phyloP scores from a whole-genome alignment of 2,888 invertebrate genomes.

The Zelleria hepariella region DNA sequence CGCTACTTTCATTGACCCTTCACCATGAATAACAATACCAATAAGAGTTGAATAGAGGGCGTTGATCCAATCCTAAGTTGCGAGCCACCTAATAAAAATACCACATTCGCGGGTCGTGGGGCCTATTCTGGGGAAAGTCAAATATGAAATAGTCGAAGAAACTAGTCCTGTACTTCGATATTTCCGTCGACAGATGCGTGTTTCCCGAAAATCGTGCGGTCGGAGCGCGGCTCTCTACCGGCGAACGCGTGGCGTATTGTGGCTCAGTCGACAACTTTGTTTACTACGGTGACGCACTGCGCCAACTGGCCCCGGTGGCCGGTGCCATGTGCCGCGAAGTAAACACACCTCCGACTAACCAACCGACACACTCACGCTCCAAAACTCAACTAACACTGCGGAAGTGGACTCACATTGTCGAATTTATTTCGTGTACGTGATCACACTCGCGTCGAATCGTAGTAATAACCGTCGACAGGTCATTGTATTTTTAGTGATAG shows the following conservation, averaged over 20 bases:
- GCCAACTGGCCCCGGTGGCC: constrained; percentile 25
- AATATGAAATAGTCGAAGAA: too few relatives aligned
- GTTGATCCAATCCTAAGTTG: neutral
- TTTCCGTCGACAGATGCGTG: too few relatives aligned
- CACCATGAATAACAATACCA: neutral
- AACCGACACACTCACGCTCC: constrained; percentile 28
- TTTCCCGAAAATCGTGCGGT: too few relatives aligned
- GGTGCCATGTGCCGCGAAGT: constrained; percentile 36
- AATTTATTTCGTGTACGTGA: neutral
- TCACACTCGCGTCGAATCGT: constrained; percentile 21
- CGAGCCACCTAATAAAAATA: neutral
- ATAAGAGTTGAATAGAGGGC: neutral
- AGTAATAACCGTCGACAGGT: constrained; percentile 27
- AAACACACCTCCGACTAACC: constrained; percentile 34
- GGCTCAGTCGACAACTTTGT: constrained; percentile 24
- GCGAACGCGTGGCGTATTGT: neutral
- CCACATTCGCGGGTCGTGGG: neutral
- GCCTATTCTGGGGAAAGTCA: too few relatives aligned
- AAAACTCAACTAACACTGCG: constrained; percentile 16
- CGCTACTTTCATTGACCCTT: too few relatives aligned
- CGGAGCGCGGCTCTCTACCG: too few relatives aligned
- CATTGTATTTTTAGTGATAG: constrained; percentile 20
- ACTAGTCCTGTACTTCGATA: too few relatives aligned
- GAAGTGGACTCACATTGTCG: neutral
- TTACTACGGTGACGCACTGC: constrained; percentile 47